These are phyloP conservation scores for Pseudochaenichthys georgianus DNA, from an alignment of 2,797 vertebrate species.

Conservation along the genomic window DNA sequence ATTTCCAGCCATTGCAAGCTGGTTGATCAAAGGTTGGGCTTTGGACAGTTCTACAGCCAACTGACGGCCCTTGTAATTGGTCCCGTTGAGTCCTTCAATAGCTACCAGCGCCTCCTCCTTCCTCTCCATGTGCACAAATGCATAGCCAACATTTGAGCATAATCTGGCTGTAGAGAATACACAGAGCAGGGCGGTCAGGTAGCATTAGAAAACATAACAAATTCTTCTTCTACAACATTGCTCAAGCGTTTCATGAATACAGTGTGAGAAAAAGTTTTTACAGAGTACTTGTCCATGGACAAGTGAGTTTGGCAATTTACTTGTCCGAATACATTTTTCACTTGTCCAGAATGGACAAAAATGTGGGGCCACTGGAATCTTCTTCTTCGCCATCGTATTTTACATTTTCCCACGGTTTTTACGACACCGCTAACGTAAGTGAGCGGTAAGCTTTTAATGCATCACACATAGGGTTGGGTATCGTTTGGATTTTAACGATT, in stretches of 20 bases:
- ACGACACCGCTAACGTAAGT: too few relatives aligned
- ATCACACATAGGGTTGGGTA: too few relatives aligned
- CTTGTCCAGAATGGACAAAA: too few relatives aligned
- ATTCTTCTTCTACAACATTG: not conserved
- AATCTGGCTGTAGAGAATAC: constrained; percentile 78
- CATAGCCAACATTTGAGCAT: constrained; percentile 92
- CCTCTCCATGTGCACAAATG: constrained; percentile 98
- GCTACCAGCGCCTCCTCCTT: constrained; percentile 94
- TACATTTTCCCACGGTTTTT: too few relatives aligned
- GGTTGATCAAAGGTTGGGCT: constrained; percentile 84
- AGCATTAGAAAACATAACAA: not conserved
- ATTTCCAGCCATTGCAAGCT: constrained; percentile 57
- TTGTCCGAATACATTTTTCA: too few relatives aligned
- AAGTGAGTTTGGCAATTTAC: too few relatives aligned
- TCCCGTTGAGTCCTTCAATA: constrained; percentile 94
- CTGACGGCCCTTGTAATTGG: constrained; percentile 94
- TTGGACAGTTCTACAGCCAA: constrained; percentile 96
- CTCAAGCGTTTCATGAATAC: not conserved
- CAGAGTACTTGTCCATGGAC: too few relatives aligned
- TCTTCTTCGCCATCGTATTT: too few relatives aligned
- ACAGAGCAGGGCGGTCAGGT: constrained; percentile 9
- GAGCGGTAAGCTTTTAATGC: too few relatives aligned
- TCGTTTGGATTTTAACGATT: too few relatives aligned
- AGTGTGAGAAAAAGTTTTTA: too few relatives aligned
- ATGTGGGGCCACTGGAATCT: too few relatives aligned